Base-by-base conservation (phyloP, 1,140 invertebrate species). In the Penaeus japonicus region DNA sequence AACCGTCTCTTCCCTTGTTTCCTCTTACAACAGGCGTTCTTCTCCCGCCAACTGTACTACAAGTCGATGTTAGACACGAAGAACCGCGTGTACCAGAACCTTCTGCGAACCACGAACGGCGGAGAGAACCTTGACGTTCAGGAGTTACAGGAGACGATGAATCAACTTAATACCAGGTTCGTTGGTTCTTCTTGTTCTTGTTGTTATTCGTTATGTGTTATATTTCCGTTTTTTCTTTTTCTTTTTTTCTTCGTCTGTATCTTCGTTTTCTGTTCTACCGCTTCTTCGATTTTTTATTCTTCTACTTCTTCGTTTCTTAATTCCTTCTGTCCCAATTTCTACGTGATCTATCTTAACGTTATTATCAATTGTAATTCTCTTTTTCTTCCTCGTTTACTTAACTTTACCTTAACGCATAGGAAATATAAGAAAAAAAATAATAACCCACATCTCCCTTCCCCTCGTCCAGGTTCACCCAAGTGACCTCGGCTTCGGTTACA, bases 21-120 rank as follows among this genome's bases (percentile, higher is more conserved):
- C 91, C 89, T 81, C 87, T 89, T 91, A 91, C 84, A 92, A 85
- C 90, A 94, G 93, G 94, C 95, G 24, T 98, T 97, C 93, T 98
- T 98, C 92, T 96, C 96, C 0, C 94, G 97, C 87, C 96, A 95
- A 0, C 94, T 97, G 0, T 98, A 98, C 92, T 98, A 98, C 92
- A 96, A 96, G 92, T 97, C 97, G 0, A 97, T 98, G 96, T 92
- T 98, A 62, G 97, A 98, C 91, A 98, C 96, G 91, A 98, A 98
- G 92, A 98, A 98, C 92, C 98, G 98, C 93, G 95, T 98, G n/a
- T 96, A 97, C 92, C 95, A 95, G 89, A 97, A 95, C 91, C 96
- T 98, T n/a, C 93, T 96, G 0, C 96, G 96, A 91, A 94, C 96
- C 0, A 95, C 96, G 4, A 95, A 96, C 80, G 93, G 95, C 85